Evolutionary conservation across 2,797 vertebrate genomes (phyloP), one percentile per base, ranked within the genome.

Genomic region (Caiman crocodilus): DNA sequence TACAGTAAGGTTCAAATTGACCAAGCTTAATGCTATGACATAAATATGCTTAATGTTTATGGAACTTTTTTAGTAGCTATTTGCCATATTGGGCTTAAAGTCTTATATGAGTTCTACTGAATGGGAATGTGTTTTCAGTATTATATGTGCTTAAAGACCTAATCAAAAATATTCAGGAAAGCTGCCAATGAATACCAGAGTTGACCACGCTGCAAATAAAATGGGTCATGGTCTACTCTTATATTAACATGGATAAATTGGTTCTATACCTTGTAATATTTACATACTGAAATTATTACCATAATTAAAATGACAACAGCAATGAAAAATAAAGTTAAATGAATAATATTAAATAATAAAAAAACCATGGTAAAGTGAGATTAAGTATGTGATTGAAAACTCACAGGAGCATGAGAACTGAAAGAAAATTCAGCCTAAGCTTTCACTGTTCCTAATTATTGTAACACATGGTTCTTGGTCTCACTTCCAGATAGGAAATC

Each of bases 1-100:
- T 97, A 97, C 92, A 97, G 94, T 95, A 95, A 91, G 93, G 94
- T 97, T 97, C 95, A 97, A 97, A 95, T 58, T 96, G 94, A 97
- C 96, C 94, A 92, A 93, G 73, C 82, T 95, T 97, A 97, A 97
- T 96, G 94, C 94, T 96, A 94, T 96, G 96, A 96, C 96, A 97
- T 97, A 98, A 98, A 98, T 97, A 97, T 90, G 94, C 91, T 97
- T 97, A 97, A 97, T 96, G 95, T 97, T 98, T 97, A 98, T 90
- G 90, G 96, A 97, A 96, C 96, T 97, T 97, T 92, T 98, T 96
- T 92, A 96, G 95, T 93, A 97, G 88, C 71, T 64, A 77, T 96
- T 97, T 96, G 89, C 91, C 90, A 93, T 92, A 84, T 91, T 95
- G 80, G 65, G 61, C 82, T 96, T 93, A 91, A 95, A 1, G 2